Percentiles rank a stretch among this genome's conserved stretches.
Evolutionary conservation across 2,113 vertebrate species (phyloP).

Genomic region (Antennarius striatus): DNA sequence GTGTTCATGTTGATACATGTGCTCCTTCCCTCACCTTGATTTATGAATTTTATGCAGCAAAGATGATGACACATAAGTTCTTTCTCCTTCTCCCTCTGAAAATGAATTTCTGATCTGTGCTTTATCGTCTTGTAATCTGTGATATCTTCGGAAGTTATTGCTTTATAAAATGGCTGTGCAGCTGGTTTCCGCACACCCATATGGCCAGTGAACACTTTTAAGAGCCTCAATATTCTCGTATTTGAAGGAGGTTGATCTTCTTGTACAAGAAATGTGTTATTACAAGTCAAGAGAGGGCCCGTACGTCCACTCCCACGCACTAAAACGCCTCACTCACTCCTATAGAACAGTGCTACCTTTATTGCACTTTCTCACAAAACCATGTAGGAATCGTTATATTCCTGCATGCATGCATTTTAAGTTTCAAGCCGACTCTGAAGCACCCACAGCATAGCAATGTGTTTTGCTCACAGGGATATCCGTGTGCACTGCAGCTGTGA

Average conservation of each 20-base stretch:
- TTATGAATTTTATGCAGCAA: slow-evolving; percentile 46
- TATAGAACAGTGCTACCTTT: slow-evolving; percentile 6
- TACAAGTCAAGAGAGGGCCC: slow-evolving; percentile 31
- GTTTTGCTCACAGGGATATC: slow-evolving; percentile 9
- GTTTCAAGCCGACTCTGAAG: slow-evolving; percentile 1
- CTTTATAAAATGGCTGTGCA: slow-evolving; percentile 59
- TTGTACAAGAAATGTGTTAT: slow-evolving; percentile 21
- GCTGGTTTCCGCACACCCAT: slow-evolving; percentile 47
- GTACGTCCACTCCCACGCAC: slow-evolving; percentile 12
- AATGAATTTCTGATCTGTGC: slow-evolving; percentile 58
- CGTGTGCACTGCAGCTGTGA: slow-evolving; percentile 11
- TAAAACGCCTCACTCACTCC: neutral
- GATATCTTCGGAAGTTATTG: slow-evolving; percentile 65
- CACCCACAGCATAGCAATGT: slow-evolving; percentile 21
- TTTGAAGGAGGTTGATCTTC: slow-evolving; percentile 23
- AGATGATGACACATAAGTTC: slow-evolving; percentile 62
- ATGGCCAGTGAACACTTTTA: slow-evolving; percentile 43
- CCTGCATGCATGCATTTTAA: slow-evolving; percentile 13
- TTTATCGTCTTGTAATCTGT: slow-evolving; percentile 65
- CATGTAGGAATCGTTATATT: neutral
- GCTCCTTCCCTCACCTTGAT: slow-evolving; percentile 4
- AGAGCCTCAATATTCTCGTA: slow-evolving; percentile 45
- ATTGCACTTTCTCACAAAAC: slow-evolving; percentile 7
- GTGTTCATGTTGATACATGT: slow-evolving; percentile 6
- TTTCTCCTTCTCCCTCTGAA: slow-evolving; percentile 28